Evolutionary conservation across 1,140 invertebrate genomes (phyloP).

Genomic region (Heterodera carotae): DNA sequence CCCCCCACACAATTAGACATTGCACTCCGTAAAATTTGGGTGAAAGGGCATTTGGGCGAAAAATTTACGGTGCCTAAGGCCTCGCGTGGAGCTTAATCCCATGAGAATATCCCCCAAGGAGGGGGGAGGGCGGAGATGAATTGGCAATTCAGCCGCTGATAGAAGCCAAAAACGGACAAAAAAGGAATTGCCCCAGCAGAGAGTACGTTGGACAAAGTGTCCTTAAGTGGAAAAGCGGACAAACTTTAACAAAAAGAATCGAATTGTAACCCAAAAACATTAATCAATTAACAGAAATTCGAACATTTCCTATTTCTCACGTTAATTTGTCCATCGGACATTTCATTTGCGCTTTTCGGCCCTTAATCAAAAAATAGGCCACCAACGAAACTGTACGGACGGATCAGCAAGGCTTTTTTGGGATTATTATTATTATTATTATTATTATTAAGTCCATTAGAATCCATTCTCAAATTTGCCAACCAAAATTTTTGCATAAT

Average conservation of each 20-base stretch:
- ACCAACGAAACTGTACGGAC: no score
- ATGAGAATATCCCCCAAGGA: background rate
- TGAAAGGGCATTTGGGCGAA: background rate
- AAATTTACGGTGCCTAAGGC: background rate
- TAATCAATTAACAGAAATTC: background rate
- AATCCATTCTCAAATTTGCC: no score
- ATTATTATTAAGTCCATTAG: no score
- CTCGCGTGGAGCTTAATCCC: background rate
- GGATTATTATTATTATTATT: no score
- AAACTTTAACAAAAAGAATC: background rate
- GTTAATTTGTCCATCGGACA: no score
- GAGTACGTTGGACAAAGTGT: background rate
- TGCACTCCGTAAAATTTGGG: background rate
- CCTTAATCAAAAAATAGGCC: no score
- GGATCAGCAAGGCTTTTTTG: no score
- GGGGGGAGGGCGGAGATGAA: background rate
- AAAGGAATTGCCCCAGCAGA: background rate
- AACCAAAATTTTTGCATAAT: background rate
- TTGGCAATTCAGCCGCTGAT: background rate
- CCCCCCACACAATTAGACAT: background rate
- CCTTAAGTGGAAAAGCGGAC: no score
- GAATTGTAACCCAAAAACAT: background rate
- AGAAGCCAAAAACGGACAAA: background rate
- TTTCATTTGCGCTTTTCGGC: no score
- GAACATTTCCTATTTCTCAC: background rate